Evolutionary conservation across 2,113 vertebrate genomes (phyloP).

Genomic region (Amazona vittata): DNA sequence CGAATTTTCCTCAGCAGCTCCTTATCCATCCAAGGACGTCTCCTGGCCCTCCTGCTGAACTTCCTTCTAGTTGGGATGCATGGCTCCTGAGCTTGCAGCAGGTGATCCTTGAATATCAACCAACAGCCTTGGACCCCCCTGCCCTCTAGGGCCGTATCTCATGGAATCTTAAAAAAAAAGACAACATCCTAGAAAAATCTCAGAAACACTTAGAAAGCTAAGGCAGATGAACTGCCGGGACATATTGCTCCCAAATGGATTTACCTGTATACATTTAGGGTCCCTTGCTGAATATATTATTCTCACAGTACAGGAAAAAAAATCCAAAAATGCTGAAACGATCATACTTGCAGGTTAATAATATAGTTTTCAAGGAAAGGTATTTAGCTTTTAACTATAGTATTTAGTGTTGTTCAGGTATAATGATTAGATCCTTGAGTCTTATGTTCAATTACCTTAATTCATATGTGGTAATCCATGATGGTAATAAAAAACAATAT

Average conservation of each 20-base stretch:
- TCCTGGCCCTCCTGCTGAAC: no score
- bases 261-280: not conserved
- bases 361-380: not conserved
- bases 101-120: no score
- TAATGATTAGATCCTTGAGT: conserved; percentile 1
- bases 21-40: no score
- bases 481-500: conserved; percentile 2
- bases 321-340: not conserved
- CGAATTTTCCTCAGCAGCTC: no score
- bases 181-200: not conserved
- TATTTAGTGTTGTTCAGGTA: not conserved
- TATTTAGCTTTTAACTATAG: not conserved
- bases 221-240: not conserved
- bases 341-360: not conserved
- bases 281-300: not conserved
- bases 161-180: not conserved
- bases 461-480: not conserved
- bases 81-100: no score
- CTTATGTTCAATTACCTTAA: conserved; percentile 14
- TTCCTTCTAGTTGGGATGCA: no score
- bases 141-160: no score
- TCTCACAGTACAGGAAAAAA: not conserved
- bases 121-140: no score
- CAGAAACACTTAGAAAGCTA: not conserved
- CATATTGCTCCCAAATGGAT: not conserved